Conservation (phyloP, 2,888 invertebrate genomes). For the Sinotaia quadrata region DNA sequence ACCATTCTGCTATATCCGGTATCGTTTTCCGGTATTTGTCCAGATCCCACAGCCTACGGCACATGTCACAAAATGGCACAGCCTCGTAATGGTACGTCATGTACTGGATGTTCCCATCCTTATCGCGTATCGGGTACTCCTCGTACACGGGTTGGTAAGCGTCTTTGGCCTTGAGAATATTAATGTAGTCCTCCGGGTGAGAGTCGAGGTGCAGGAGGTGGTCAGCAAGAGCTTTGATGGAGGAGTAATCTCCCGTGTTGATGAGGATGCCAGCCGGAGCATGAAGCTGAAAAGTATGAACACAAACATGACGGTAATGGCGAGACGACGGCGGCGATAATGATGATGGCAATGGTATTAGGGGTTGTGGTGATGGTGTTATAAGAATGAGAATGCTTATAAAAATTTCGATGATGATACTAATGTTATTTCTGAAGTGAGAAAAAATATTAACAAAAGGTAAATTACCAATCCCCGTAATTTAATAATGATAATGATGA, state of each 20-base stretch:
- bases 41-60: constrained; percentile 32
- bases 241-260: constrained; percentile 28
- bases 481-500: too few species aligned
- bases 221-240: constrained; percentile 27
- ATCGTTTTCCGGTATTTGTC: constrained; percentile 10
- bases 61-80: constrained; percentile 27
- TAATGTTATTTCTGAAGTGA: too few species aligned
- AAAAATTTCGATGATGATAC: too few species aligned
- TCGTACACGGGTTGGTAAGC: constrained; percentile 17
- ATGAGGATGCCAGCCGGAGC: constrained; percentile 16
- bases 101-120: neutral
- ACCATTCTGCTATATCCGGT: constrained; percentile 6
- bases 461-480: too few species aligned
- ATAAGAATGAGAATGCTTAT: too few species aligned
- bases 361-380: too few species aligned
- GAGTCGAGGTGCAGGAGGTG: constrained; percentile 24
- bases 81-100: constrained; percentile 26
- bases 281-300: neutral
- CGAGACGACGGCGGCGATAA: too few species aligned
- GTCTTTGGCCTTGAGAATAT: constrained; percentile 28
- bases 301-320: too few species aligned
- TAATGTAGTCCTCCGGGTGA: constrained; percentile 21
- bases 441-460: too few species aligned
- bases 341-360: too few species aligned
- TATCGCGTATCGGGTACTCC: constrained; percentile 5